Evolutionary conservation across 2,113 vertebrate species (phyloP).

Genomic region (Rousettus leschenaultii): DNA sequence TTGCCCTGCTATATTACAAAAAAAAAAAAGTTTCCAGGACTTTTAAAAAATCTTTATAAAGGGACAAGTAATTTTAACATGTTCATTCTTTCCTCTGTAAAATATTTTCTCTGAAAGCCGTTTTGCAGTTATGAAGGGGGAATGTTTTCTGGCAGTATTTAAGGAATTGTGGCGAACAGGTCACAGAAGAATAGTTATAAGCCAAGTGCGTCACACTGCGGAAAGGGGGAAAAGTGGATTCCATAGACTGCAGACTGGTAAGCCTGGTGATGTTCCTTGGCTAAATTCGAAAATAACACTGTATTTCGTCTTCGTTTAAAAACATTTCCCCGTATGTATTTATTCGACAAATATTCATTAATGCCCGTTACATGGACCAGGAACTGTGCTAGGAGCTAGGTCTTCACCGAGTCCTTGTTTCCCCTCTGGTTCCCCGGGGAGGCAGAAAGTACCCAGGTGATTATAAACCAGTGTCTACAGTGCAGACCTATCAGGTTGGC

Average conservation of each 20-base stretch:
- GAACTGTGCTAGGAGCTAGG: not conserved
- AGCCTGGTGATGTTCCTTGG: conserved; percentile 1
- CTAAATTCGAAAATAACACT: not conserved
- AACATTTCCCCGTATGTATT: not conserved
- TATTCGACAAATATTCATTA: not conserved
- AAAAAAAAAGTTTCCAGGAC: not conserved
- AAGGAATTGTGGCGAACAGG: not conserved
- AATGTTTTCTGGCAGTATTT: not conserved
- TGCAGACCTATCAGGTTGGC: not conserved
- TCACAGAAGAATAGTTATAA: conserved; percentile 13
- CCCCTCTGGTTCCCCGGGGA: not conserved
- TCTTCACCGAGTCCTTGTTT: conserved; percentile 9
- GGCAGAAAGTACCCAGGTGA: not conserved
- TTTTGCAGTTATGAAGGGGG: not conserved
- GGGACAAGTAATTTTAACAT: not conserved
- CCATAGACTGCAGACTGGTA: conserved; percentile 9
- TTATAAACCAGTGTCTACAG: not conserved
- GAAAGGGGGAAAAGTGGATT: not conserved
- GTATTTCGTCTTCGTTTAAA: not conserved
- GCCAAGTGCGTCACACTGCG: not conserved
- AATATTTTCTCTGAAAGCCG: not conserved
- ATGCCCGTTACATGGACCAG: not conserved
- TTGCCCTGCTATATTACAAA: not conserved
- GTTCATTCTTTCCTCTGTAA: not conserved
- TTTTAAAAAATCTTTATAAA: not conserved